Evolutionary conservation across 37 sponge, comb jelly and placozoan species (phyloP), one percentile per base, ranked within the genome.

Genomic region (Crambe crambe): DNA sequence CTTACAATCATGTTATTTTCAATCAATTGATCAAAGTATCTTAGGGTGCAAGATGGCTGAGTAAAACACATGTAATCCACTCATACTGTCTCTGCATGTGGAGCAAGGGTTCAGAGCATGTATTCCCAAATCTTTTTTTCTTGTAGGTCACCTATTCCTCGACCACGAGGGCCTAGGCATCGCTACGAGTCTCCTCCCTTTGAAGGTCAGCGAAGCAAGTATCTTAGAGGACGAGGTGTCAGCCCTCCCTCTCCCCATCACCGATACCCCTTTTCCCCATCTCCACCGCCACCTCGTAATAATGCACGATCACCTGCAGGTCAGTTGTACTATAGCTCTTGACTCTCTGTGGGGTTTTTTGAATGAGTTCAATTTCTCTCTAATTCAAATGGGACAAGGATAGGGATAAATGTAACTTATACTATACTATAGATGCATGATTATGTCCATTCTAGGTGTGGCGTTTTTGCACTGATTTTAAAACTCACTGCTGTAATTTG

Each of bases 101-200:
- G 80, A 56, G 23, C 70, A 26, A 31, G n/a, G n/a, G n/a, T n/a
- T n/a, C n/a, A n/a, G n/a, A n/a, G n/a, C n/a, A n/a, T n/a, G n/a
- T n/a, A n/a, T n/a, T n/a, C n/a, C n/a, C n/a, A n/a, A n/a, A n/a
- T n/a, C n/a, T n/a, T n/a, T n/a, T n/a, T n/a, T n/a, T n/a, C n/a
- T n/a, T n/a, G n/a, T n/a, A n/a, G 80, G 29, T 56, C 80, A 20
- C 80, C 80, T 0, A 57, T 70, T 17, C 72, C 69, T 12, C 58
- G 80, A 2, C 41, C 71, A 3, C 56, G 82, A 51, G 65, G 35
- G 4, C n/a, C 54, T 21, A 35, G 75, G 6, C 75, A 75, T 27
- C 83, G 75, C 56, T 75, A 83, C 38, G 83, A 83, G 15, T 83
- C 83, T 25, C 75, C 83, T 40, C 73, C 82, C n/a, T 68, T 37